Base-by-base conservation (phyloP, 64 coral and sea anemone species). In the Actinia equina region DNA sequence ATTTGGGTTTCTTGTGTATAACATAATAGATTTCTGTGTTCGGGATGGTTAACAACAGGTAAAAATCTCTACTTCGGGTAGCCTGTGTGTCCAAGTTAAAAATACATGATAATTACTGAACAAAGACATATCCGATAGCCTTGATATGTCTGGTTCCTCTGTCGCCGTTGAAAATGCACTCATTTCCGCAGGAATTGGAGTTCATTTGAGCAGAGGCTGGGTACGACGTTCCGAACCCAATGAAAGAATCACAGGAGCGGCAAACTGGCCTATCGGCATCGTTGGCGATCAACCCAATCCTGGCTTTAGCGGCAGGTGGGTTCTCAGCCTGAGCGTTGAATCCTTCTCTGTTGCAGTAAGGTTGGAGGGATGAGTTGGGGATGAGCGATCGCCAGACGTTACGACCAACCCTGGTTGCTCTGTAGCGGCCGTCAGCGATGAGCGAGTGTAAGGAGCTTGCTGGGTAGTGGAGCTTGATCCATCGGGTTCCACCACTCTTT, bases 371-470 rank as follows among this genome's bases (percentile, higher is more conserved):
- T 0, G 91, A 83, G 37, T 77, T 70, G 27, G 67, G 67, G 77
- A 93, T 80, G 80, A 93, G 81, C 17, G 64, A 43, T 57, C 88
- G 85, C 91, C 91, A 93, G 37, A 52, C 78, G 80, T 88, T 71
- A 63, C 91, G 86, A 16, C 91, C 91, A 10, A 84, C 41, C 53
- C 26, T 18, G 7, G 86, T 88, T n/a, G 0, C 0, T 37, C 86
- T 61, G 55, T 77, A 85, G 56, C 70, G 46, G 0, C 82, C 82
- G 15, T 93, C 91, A 4, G 80, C 91, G 44, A 93, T 88, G 30
- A 93, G 30, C 5, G 77, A 70, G 59, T 80, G 77, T 63, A 93
- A 16, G 20, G 83, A 85, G 17, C 16, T 85, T 44, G 87, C 87
- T 74, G 23, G 13, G 12, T 25, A 10, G 69, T 41, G 2, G 25